Evolutionary conservation across 2,797 vertebrate species (phyloP), one percentile per base, ranked within the genome.

Genomic region (Sylvilagus floridanus): DNA sequence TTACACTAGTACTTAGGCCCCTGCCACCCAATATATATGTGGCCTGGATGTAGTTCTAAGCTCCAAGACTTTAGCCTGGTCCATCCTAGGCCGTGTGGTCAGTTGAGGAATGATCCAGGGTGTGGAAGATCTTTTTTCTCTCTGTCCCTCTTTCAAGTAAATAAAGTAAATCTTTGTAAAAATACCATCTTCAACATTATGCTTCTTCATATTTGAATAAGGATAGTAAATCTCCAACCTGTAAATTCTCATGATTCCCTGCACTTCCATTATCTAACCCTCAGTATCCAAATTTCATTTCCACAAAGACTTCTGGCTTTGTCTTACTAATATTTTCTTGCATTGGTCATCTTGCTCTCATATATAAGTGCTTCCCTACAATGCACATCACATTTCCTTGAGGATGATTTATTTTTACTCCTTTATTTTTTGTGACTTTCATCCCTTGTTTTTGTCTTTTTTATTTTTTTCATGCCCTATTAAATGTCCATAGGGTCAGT

Each of bases 301-400:
- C 12, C 42, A 1, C n/a, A 63, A 76, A 77, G 5, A 0, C 26
- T 66, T 84, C 28, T 7, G 32, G 12, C 16, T 50, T 81, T 30
- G 13, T 60, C 6, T 4, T 63, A 47, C 21, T 37, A 26, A 26
- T 7, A 28, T 28, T 78, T 60, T 5, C 0, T 79, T 16, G 35
- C 22, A 13, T 28, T 14, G 0, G 5, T 42, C 42, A 21, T 22
- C 11, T 60, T 0, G 17, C 2, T 37, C 12, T 42, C 10, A 63
- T 13, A 14, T 10, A 22, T 0, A 19, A 6, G 2, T 24, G 7
- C 50, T 79, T 47, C 87, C 73, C 68, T 50, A 0, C 26, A 8
- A 66, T 7, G 4, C 2, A 32, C 0, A 69, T 28, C 6, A 8
- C 17, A 86, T 65, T 90, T 50, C 4, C 60, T 10, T 71, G 4